Evolutionary conservation across 2,888 invertebrate genomes (phyloP).

Genomic region (Argyra leucocephala): DNA sequence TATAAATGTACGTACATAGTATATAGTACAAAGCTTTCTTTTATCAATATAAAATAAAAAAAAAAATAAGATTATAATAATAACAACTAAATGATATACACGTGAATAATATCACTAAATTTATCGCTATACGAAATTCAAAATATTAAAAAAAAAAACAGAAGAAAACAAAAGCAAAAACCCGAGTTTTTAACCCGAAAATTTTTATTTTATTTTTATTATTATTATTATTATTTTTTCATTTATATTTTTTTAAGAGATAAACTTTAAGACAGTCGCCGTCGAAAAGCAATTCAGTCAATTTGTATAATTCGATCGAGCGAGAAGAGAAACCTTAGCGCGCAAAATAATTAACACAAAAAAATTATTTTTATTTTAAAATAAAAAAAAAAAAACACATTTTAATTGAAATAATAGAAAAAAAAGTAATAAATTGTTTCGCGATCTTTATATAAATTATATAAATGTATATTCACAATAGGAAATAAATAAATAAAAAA

Average conservation of each 20-base stretch:
- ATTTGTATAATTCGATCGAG: background rate
- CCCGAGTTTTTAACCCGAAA: slow-evolving; percentile 3
- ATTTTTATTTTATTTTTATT: background rate
- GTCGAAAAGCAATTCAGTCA: background rate
- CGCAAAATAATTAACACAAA: slow-evolving; percentile 1
- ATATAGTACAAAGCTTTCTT: background rate
- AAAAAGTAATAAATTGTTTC: too few species aligned
- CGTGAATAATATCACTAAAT: slow-evolving; percentile 4
- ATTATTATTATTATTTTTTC: background rate
- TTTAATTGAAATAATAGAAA: too few species aligned
- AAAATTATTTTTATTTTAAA: too few species aligned
- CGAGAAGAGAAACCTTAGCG: background rate
- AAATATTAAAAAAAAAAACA: background rate
- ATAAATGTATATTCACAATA: background rate
- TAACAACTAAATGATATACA: background rate
- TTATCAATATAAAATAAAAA: background rate
- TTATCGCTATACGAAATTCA: background rate
- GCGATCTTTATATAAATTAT: too few species aligned
- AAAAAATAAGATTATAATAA: background rate
- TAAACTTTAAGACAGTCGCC: slow-evolving; percentile 2
- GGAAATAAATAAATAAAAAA: background rate
- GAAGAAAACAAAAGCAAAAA: background rate
- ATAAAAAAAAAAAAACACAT: too few species aligned
- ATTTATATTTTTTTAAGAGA: background rate
- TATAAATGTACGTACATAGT: too few species aligned